Base-by-base conservation (phyloP, 2,113 vertebrate genomes). In the Anser brachyrhynchus region DNA sequence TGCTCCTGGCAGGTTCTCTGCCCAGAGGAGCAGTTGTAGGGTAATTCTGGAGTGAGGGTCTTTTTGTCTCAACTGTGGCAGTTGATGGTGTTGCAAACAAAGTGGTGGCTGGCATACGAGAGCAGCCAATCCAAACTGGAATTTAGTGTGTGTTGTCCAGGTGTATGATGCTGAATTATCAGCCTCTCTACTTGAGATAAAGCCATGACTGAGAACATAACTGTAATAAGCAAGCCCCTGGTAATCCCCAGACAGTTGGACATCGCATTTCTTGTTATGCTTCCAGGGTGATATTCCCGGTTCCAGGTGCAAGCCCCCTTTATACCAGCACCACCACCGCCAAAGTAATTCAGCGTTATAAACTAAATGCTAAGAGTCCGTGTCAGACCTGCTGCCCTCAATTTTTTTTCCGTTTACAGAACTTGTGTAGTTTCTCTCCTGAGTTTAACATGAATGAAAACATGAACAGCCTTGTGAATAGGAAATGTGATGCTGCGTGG, bases 81-180 rank as follows among this genome's bases (percentile, higher is more conserved):
- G 2, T 14, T 21, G 17, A 31, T 13, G 79, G 11, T 5, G 0
- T 1, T 11, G 37, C 20, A 39, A 11, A 20, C 14, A 13, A 22
- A 20, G 0, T 20, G 31, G 44, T 33, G 11, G 46, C 5, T 31
- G 13, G 17, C 2, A 3, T 2, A 5, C 0, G 11, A 25, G 39
- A 69, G 35, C 31, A 55, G 10, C 31, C 49, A 52, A 35, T 49
- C 15, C 61, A 26, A n/a, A 6, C 10, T 2, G 0, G 2, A 31
- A 6, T 14, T 57, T 5, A 33, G 8, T 23, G 8, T 12, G 9
- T 3, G 7, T 12, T n/a, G 35, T 31, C 39, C 4, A 22, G 33
- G 2, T 37, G 5, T 25, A 18, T 6, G 35, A 51, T 29, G 13
- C 5, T 3, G 3, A 73, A 21, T 69, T 52, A 39, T 8, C n/a